Evolutionary conservation across 2,113 vertebrate species (phyloP).

Genomic region (Lycaon pictus): DNA sequence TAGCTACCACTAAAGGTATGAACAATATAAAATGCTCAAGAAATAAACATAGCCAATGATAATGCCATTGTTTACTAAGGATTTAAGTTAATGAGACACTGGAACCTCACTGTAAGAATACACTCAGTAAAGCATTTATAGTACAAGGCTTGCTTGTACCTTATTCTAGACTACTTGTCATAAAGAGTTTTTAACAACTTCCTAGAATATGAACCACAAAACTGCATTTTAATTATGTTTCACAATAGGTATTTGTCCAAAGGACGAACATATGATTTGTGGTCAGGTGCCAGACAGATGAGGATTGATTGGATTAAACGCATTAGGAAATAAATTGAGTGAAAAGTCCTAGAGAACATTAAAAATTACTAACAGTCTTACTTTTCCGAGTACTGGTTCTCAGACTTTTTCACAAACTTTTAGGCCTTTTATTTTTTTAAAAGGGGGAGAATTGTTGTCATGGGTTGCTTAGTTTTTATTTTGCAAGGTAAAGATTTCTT

Average conservation of each 20-base stretch:
- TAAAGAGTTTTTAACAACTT: conserved; percentile 38
- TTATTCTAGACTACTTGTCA: conserved; percentile 31
- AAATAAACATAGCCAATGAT: not conserved
- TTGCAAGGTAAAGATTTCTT: conserved; percentile 29
- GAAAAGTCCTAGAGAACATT: conserved; percentile 58
- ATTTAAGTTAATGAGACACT: not conserved
- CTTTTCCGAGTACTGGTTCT: conserved; percentile 40
- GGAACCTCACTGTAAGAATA: not conserved
- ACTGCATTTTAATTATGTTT: conserved; percentile 41
- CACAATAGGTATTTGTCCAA: conserved; percentile 29
- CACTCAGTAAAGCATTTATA: not conserved
- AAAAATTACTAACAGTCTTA: conserved; percentile 22
- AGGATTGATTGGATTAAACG: not conserved
- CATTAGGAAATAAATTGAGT: conserved; percentile 45
- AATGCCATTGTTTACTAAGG: not conserved
- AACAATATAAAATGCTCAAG: conserved; percentile 8
- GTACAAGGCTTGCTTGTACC: not conserved
- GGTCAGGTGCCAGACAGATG: not conserved
- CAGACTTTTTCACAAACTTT: conserved; percentile 42
- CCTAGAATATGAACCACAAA: conserved; percentile 30
- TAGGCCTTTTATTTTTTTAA: not conserved
- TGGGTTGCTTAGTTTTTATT: conserved; percentile 8
- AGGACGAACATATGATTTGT: not conserved
- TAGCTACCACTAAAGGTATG: not conserved
- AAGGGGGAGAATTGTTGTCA: not conserved